Evolutionary conservation across 2,113 vertebrate genomes (phyloP).

Genomic region (Xiphophorus hellerii): DNA sequence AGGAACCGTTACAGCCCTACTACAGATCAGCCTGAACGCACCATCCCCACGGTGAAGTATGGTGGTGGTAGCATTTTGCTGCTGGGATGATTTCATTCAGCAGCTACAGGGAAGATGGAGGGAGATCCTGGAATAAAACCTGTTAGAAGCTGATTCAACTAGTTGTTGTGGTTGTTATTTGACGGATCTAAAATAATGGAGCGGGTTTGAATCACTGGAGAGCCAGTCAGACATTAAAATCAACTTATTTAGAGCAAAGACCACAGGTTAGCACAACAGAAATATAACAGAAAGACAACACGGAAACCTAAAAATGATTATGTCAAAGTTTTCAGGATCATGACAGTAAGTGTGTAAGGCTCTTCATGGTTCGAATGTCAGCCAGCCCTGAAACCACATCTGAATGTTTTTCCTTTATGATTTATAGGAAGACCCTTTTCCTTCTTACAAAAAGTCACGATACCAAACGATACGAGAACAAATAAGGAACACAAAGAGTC

Average conservation of each 20-base stretch:
- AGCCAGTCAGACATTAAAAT: background rate
- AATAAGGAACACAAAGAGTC: constrained; percentile 45
- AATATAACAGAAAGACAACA: background rate
- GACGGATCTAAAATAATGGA: background rate
- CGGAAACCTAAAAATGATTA: background rate
- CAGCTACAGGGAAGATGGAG: background rate
- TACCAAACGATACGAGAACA: constrained; percentile 4
- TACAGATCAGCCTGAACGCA: background rate
- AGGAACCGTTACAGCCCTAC: too few species aligned
- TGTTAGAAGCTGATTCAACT: background rate
- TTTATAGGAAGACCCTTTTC: background rate
- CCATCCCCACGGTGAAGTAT: too few species aligned
- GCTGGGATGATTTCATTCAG: background rate
- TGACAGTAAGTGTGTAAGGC: constrained; percentile 14
- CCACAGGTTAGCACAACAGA: background rate
- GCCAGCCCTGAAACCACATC: constrained; percentile 33
- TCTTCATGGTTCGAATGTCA: constrained; percentile 23
- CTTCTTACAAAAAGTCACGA: constrained; percentile 14
- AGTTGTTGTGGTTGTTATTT: too few species aligned
- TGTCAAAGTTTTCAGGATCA: background rate
- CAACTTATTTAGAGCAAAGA: too few species aligned
- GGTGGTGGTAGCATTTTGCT: too few species aligned
- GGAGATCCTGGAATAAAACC: background rate
- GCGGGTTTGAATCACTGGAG: background rate
- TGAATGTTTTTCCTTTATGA: constrained; percentile 26